These are phyloP conservation scores for Oxyura jamaicensis DNA, from an alignment of 2,113 vertebrate species.

Conservation along the genomic window DNA sequence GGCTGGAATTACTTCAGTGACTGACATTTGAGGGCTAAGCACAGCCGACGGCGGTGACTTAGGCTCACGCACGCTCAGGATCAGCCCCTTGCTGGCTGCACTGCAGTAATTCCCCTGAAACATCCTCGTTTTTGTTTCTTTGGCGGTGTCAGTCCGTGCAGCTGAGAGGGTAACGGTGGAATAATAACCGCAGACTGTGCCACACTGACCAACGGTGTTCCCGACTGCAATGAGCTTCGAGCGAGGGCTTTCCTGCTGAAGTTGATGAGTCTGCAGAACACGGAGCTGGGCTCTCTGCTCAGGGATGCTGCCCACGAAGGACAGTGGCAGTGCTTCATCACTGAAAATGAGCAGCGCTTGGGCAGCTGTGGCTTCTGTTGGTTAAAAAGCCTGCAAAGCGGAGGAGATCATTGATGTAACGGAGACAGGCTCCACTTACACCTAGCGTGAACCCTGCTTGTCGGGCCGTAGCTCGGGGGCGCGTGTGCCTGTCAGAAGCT, in stretches of 20 bases:
- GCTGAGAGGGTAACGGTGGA: neutral
- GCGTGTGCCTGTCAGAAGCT: neutral
- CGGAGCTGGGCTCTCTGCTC: neutral
- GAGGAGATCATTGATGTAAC: fast-evolving
- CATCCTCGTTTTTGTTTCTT: fast-evolving
- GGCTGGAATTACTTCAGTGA: neutral
- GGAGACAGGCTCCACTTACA: neutral
- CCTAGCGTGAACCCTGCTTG: neutral
- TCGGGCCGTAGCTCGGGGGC: neutral
- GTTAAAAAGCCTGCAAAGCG: neutral
- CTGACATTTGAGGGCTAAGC: too few relatives aligned
- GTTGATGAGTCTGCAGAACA: neutral
- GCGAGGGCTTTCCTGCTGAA: neutral
- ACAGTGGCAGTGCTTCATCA: too few relatives aligned
- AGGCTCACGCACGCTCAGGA: neutral
- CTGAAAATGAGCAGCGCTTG: too few relatives aligned
- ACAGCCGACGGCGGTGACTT: neutral
- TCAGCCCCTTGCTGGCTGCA: neutral
- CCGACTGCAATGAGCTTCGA: fast-evolving
- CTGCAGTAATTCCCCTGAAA: neutral
- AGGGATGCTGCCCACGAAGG: neutral
- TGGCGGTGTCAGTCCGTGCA: fast-evolving
- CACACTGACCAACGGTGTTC: fast-evolving
- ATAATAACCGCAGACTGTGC: too few relatives aligned
- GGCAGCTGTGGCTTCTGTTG: neutral